Evolutionary conservation across 2,797 vertebrate species (phyloP).

Genomic region (Percopsis omiscomaycus): DNA sequence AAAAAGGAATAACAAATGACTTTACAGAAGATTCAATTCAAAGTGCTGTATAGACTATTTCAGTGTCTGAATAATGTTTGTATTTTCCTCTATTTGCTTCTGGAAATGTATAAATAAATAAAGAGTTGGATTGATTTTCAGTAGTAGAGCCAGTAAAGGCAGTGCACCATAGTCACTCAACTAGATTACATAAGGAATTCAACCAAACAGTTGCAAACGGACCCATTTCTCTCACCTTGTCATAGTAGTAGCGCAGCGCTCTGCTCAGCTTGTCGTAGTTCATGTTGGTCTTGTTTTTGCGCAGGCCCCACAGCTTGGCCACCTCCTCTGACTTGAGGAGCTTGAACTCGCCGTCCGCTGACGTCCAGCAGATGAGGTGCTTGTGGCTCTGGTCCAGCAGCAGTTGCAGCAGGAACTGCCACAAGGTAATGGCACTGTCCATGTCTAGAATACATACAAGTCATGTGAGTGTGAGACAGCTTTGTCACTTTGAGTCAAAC

Average conservation of each 20-base stretch:
- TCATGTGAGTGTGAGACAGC: no score
- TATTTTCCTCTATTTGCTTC: no score
- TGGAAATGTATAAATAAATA: no score
- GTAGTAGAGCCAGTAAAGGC: no score
- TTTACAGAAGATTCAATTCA: no score
- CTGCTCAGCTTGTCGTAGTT: constrained; percentile 97
- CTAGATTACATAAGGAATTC: no score
- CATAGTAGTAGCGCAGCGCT: constrained; percentile 95
- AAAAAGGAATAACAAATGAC: constrained; percentile 31
- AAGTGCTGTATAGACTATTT: no score
- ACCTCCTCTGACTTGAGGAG: constrained; percentile 96
- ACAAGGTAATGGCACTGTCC: constrained; percentile 97
- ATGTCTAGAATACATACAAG: constrained; percentile 77
- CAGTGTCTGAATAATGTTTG: no score
- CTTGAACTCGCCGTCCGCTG: constrained; percentile 95
- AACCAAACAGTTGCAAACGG: no score
- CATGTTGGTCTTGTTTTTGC: constrained; percentile 98
- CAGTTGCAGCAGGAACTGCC: constrained; percentile 98
- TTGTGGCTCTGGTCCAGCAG: constrained; percentile 95
- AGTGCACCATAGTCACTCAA: no score
- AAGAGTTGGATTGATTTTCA: no score
- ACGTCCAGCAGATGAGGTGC: constrained; percentile 96
- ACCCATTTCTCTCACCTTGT: constrained; percentile 81
- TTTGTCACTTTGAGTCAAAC: no score
- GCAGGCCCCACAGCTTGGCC: constrained; percentile 94